Evolutionary conservation across 1,140 invertebrate species (phyloP).

Genomic region (Aphelinus certus): DNA sequence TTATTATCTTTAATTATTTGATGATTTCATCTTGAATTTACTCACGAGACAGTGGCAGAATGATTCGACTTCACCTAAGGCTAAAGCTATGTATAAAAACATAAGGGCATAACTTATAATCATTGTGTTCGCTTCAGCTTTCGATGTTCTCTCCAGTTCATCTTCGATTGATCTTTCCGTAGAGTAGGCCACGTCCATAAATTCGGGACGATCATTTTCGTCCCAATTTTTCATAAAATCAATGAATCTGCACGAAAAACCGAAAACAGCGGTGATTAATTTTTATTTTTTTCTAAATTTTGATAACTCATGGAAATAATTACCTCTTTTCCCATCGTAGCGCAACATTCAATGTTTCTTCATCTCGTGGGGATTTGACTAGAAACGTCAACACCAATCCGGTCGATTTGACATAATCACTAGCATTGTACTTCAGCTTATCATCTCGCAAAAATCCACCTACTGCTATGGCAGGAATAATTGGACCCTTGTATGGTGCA

Average conservation of each 20-base stretch:
- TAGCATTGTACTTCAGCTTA: slow-evolving; percentile 69
- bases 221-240: slow-evolving; percentile 88
- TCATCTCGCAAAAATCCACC: slow-evolving; percentile 79
- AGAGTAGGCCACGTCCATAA: slow-evolving; percentile 89
- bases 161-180: slow-evolving; percentile 96
- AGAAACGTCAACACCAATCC: slow-evolving; percentile 90
- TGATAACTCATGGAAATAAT: slow-evolving; percentile 26
- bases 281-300: too few relatives aligned
- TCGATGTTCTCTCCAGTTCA: slow-evolving; percentile 89
- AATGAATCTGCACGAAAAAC: slow-evolving; percentile 70
- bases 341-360: slow-evolving; percentile 75
- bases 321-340: slow-evolving; percentile 89
- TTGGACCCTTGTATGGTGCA: slow-evolving; percentile 87
- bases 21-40: background rate
- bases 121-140: slow-evolving; percentile 92
- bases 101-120: slow-evolving; percentile 96
- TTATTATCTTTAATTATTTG: too few relatives aligned
- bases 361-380: slow-evolving; percentile 87
- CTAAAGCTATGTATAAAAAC: slow-evolving; percentile 95
- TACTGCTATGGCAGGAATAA: slow-evolving; percentile 90
- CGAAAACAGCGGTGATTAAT: background rate
- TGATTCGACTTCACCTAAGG: slow-evolving; percentile 85
- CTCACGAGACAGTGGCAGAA: slow-evolving; percentile 51
- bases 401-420: slow-evolving; percentile 80
- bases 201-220: slow-evolving; percentile 71